Base-by-base conservation (phyloP, 35 echinoderm and acorn worm species). In the Ophioderma brevispina region DNA sequence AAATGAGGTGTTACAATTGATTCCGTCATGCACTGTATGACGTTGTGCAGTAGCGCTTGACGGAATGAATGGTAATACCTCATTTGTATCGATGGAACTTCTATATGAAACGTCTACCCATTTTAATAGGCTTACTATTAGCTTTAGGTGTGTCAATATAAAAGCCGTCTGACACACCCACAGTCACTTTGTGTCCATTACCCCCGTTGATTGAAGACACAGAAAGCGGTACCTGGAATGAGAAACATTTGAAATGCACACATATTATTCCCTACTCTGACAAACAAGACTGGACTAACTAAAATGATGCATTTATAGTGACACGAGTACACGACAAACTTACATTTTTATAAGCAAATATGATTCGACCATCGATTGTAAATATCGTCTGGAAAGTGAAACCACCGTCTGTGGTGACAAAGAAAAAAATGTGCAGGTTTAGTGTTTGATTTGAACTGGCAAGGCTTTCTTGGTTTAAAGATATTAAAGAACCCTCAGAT, bases 331-430 rank as follows among this genome's bases (percentile, higher is more conserved):
- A 79, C 35, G 0, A 32, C 13, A n/a, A 18, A 95, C 94, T 92
- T 91, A 99, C 97, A 8, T 91, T 77, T 77, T 93, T 94, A 87
- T 99, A 99, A 11, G 93, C 97, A 87, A 99, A 99, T 37, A 99
- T 55, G 32, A 99, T 99, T 14, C 90, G 88, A 21, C 97, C 93
- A 81, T 99, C 97, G 31, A 84, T 78, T 38, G 93, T 78, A 13
- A 99, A 87, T 28, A 94, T 95, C 1, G 93, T 92, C 84, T 99
- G 94, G 77, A 95, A 99, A 33, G 97, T 99, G 50, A 99, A 99
- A 25, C 91, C 82, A 33, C 94, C 97, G 55, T 34, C 96, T 98
- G 41, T n/a, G n/a, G n/a, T n/a, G n/a, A n/a, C n/a, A n/a, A n/a
- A n/a, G n/a, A n/a, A n/a, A n/a, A n/a, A n/a, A n/a, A n/a, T n/a